Conservation (phyloP, 2,113 vertebrate species). For the Capra hircus region DNA sequence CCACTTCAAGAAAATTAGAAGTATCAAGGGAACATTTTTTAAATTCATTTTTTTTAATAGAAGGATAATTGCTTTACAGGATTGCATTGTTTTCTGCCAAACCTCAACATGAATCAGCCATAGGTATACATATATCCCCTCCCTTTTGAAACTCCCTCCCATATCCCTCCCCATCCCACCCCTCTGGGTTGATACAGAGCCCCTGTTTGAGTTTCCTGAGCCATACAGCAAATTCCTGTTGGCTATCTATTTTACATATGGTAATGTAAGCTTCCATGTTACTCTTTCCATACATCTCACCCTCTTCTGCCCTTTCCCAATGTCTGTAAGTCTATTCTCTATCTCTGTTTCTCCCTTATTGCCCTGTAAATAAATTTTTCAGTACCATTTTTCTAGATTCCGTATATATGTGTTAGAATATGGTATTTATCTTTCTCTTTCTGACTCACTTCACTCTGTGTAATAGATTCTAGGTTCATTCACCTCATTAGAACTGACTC, state of each 20-base stretch:
- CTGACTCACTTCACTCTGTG: not conserved
- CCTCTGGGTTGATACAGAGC: not conserved
- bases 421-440: not conserved
- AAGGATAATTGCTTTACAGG: not conserved
- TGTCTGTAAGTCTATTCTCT: not conserved
- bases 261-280: not conserved
- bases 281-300: not conserved
- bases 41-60: not conserved
- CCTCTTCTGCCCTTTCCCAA: not conserved
- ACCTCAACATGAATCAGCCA: not conserved
- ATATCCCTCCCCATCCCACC: not conserved
- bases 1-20: not conserved
- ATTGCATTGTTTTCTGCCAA: not conserved
- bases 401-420: not conserved
- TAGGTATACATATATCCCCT: not conserved
- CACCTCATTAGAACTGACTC: not conserved
- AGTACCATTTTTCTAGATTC: not conserved
- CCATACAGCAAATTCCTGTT: not conserved
- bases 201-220: not conserved
- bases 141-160: not conserved
- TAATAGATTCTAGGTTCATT: too few species aligned
- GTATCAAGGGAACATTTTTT: not conserved
- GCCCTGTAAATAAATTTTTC: not conserved
- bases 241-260: not conserved
- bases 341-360: not conserved